Base-by-base conservation (phyloP, 2,888 invertebrate genomes). In the Phengaris alcon region DNA sequence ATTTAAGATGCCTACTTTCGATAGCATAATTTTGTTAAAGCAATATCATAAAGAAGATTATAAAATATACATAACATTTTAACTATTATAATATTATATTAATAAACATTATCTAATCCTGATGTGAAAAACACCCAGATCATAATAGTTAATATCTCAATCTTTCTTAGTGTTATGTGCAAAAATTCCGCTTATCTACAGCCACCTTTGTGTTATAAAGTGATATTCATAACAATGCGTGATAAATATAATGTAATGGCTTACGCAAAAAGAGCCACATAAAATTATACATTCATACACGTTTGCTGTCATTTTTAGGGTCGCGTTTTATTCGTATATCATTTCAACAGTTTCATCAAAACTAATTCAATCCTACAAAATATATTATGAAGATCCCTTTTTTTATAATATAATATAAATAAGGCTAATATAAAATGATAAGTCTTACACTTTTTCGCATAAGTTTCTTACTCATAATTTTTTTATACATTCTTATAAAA, bases 181-280 rank as follows among this genome's bases (percentile, higher is more conserved):
- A 3, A 22, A 35, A 35, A 13, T 35, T 35, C 35, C 12, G 22
- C 35, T 35, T 64, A 35, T 35, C 64, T 64, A 64, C 5, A 64
- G 12, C 12, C 6, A 64, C 64, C 64, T 64, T 64, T 64, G 64
- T 64, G 4, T 64, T 64, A 64, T 64, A 64, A 64, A 64, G 35
- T 64, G 35, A 64, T 64, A 64, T 64, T 64, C 35, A 35, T 64
- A 64, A 64, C 35, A 64, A 64, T 64, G 64, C 64, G 64, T 64
- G 35, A 6, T 64, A 35, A 64, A 64, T 64, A 64, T 64, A 64
- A 64, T 35, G 10, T 35, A 35, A 64, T 64, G 35, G 22, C 64
- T 22, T 64, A 64, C 12, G 35, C 64, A 64, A 64, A 64, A 64
- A 64, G 35, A 64, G 35, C 5, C 64, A 35, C 35, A 64, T 6